Conservation (phyloP, 2,888 invertebrate genomes). For the Xestia c-nigrum region DNA sequence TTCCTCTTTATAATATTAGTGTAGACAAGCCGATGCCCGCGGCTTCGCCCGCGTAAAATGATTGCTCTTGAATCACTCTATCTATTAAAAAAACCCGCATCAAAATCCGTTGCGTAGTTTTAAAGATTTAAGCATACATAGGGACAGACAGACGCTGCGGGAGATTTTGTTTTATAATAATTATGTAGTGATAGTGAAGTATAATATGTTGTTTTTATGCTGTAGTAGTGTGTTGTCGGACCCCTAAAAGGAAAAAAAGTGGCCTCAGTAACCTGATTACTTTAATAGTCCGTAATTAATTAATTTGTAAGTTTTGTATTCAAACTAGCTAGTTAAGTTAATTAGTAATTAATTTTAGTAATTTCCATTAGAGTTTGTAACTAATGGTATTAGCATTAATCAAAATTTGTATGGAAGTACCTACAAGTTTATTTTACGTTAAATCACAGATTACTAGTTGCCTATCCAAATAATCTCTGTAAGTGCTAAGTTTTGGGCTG, state of each 20-base stretch:
- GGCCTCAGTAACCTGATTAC: not conserved
- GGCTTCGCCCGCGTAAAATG: too few species aligned
- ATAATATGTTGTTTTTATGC: too few species aligned
- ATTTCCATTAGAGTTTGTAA: conserved; percentile 22
- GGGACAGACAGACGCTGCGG: too few species aligned
- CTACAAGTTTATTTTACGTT: conserved; percentile 7
- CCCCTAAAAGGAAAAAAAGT: not conserved
- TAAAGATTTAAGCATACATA: too few species aligned
- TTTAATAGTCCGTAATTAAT: not conserved
- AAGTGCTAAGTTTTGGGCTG: conserved; percentile 1
- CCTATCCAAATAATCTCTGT: conserved; percentile 2
- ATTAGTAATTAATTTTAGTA: not conserved
- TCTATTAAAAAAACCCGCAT: too few species aligned
- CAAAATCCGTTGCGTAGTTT: too few species aligned
- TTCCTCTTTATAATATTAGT: too few species aligned
- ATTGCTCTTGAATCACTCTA: too few species aligned
- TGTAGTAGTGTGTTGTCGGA: too few species aligned
- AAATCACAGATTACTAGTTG: conserved; percentile 1
- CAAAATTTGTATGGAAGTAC: conserved; percentile 6
- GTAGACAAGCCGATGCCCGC: too few species aligned
- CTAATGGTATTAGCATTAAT: conserved; percentile 32
- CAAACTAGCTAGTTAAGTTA: conserved; percentile 1
- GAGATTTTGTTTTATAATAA: too few species aligned
- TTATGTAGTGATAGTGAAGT: too few species aligned
- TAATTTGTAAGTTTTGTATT: not conserved